Percentiles rank a stretch among this genome's conserved stretches.
Conservation (phyloP, 2,113 vertebrate genomes). For the Microcebus tavaratra region DNA sequence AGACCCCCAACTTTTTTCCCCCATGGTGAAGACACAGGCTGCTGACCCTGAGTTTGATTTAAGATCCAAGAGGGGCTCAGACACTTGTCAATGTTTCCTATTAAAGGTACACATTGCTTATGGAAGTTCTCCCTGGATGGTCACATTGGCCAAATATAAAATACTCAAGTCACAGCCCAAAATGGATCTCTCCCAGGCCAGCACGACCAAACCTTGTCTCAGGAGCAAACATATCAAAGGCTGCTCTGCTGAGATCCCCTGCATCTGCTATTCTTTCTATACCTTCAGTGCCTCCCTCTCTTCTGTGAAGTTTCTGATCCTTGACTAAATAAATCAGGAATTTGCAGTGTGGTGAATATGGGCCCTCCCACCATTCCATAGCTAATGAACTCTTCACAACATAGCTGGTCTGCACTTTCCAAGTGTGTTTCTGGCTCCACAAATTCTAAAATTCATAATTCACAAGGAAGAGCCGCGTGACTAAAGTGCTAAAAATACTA, state of each 20-base stretch:
- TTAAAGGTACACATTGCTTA: background rate
- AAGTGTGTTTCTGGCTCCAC: background rate
- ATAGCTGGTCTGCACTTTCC: background rate
- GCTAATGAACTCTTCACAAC: background rate
- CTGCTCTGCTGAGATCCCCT: background rate
- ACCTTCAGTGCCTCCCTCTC: background rate
- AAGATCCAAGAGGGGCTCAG: background rate
- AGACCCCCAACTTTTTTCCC: background rate
- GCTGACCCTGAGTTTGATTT: background rate
- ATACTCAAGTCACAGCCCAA: background rate
- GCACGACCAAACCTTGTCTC: background rate
- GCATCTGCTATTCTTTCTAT: background rate
- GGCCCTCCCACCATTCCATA: background rate
- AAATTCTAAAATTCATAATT: background rate
- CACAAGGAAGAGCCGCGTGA: background rate
- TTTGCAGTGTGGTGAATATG: background rate
- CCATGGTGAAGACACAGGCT: background rate
- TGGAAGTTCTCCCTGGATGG: background rate
- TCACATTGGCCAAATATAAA: background rate
- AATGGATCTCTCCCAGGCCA: background rate
- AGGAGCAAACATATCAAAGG: background rate
- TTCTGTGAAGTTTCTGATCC: background rate
- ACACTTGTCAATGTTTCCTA: background rate
- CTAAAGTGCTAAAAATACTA: background rate
- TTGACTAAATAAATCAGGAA: background rate